A percentile compares a stretch with the other conserved stretches of the same genome.
Evolutionary conservation across 2,797 vertebrate species (phyloP).

Genomic region (Gephyroberyx darwinii): DNA sequence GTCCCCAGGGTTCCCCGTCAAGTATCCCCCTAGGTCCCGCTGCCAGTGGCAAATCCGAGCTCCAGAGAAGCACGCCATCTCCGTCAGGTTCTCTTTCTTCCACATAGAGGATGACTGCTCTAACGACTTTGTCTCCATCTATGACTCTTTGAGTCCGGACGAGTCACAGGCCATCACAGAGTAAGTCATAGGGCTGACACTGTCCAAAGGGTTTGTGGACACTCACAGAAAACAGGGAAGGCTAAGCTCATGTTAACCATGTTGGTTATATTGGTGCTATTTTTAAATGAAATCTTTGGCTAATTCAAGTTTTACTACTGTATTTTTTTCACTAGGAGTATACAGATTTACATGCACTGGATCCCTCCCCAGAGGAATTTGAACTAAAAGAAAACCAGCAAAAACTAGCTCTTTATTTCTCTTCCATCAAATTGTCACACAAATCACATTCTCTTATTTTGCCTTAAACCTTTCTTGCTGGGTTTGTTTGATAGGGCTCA

Average conservation of each 20-base stretch:
- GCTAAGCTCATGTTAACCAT: not conserved
- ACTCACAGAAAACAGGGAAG: not conserved
- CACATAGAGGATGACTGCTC: slow-evolving; percentile 83
- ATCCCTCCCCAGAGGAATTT: not conserved
- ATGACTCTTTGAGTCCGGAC: slow-evolving; percentile 82
- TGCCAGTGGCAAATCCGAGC: slow-evolving; percentile 86
- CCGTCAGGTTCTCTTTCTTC: slow-evolving; percentile 76
- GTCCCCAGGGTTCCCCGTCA: slow-evolving; percentile 61
- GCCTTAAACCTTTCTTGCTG: slow-evolving; percentile 28
- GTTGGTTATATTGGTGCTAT: not conserved
- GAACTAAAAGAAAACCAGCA: slow-evolving; percentile 14
- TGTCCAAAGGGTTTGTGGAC: not conserved
- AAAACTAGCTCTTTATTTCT: slow-evolving; percentile 14
- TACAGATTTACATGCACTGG: not conserved
- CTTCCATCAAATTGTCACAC: slow-evolving; percentile 19
- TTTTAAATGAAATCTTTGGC: not conserved
- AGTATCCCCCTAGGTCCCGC: slow-evolving; percentile 66
- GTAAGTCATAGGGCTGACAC: slow-evolving; percentile 69
- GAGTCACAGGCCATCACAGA: slow-evolving; percentile 78
- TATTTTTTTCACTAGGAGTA: not conserved
- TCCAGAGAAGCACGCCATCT: slow-evolving; percentile 54
- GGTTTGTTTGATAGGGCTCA: slow-evolving; percentile 56
- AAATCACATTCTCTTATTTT: slow-evolving; percentile 31
- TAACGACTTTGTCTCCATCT: slow-evolving; percentile 81
- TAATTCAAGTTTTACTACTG: not conserved